Percentiles rank a stretch among this genome's conserved stretches.
Conservation (phyloP, 2,888 invertebrate species). For the Luffia ferchaultella region DNA sequence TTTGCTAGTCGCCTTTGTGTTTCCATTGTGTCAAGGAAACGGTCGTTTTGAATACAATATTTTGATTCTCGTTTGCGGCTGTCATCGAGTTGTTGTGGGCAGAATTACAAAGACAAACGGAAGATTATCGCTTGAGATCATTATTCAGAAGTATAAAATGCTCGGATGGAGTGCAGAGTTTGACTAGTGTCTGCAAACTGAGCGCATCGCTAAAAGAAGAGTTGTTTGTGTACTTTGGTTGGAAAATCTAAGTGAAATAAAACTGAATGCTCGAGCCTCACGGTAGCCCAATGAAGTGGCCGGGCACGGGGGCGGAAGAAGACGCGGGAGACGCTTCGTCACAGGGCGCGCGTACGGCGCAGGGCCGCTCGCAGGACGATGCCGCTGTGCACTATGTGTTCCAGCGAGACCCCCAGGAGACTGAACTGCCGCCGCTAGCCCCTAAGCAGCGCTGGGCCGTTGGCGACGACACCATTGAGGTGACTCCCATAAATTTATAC, state of each 20-base stretch:
- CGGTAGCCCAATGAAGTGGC: constrained; percentile 81
- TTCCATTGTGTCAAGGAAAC: constrained; percentile 59
- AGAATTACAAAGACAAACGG: constrained; percentile 36
- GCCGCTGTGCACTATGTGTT: constrained; percentile 93
- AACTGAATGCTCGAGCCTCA: constrained; percentile 67
- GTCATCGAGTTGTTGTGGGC: constrained; percentile 30
- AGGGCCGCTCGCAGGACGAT: constrained; percentile 85
- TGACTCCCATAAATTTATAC: constrained; percentile 46
- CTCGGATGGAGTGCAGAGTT: constrained; percentile 27
- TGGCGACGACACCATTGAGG: constrained; percentile 90
- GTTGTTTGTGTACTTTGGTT: neutral
- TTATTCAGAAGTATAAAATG: constrained; percentile 24
- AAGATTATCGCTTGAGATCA: constrained; percentile 16
- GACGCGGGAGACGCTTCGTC: constrained; percentile 60
- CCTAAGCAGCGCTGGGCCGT: constrained; percentile 88
- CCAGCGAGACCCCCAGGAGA: constrained; percentile 82
- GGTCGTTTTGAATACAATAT: constrained; percentile 64
- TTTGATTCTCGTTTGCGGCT: constrained; percentile 58
- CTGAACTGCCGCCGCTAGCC: constrained; percentile 78
- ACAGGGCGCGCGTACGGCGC: constrained; percentile 72
- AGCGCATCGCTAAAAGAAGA: neutral
- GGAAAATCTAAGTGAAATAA: constrained; percentile 12
- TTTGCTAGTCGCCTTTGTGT: constrained; percentile 58
- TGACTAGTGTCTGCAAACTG: neutral
- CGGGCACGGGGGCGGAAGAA: constrained; percentile 75